Evolutionary conservation across 2,113 vertebrate genomes (phyloP).

Genomic region (Chaetodon auriga): DNA sequence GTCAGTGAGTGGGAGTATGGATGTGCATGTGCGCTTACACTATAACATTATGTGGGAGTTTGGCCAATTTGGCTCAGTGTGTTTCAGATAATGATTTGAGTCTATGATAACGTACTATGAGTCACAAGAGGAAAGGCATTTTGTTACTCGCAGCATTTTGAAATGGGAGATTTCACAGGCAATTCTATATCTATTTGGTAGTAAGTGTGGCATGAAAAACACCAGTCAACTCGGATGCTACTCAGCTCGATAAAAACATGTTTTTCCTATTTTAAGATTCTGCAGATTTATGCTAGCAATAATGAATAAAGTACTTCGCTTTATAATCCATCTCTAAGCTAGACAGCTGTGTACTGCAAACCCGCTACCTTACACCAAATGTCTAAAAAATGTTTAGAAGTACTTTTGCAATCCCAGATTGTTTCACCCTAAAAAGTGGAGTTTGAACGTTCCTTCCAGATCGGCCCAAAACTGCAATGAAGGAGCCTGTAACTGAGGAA

Average conservation of each 20-base stretch:
- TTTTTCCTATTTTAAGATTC: not conserved
- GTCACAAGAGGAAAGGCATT: conserved; percentile 71
- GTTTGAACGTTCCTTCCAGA: conserved; percentile 38
- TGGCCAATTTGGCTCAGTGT: conserved; percentile 67
- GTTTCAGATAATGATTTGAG: conserved; percentile 76
- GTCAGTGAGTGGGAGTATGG: conserved; percentile 74
- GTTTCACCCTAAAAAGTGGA: not conserved
- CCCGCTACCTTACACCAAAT: not conserved
- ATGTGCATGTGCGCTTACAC: conserved; percentile 74
- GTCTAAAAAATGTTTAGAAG: not conserved
- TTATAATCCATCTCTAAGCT: conserved; percentile 17
- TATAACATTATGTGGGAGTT: conserved; percentile 78
- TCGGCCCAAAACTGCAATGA: conserved; percentile 36
- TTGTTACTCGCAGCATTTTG: conserved; percentile 62
- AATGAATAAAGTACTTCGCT: not conserved
- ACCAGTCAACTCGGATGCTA: not conserved
- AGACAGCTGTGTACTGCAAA: not conserved
- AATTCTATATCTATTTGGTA: conserved; percentile 2
- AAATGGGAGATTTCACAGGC: conserved; percentile 45
- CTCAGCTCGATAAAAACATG: not conserved
- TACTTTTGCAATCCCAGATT: not conserved
- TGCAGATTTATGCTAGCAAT: not conserved
- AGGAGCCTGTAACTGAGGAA: conserved; percentile 29
- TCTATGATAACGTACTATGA: conserved; percentile 72
- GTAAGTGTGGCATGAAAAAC: conserved; percentile 22